These are phyloP conservation scores for Phalera bucephala DNA, from an alignment of 2,888 invertebrate genomes.

Conservation along the genomic window DNA sequence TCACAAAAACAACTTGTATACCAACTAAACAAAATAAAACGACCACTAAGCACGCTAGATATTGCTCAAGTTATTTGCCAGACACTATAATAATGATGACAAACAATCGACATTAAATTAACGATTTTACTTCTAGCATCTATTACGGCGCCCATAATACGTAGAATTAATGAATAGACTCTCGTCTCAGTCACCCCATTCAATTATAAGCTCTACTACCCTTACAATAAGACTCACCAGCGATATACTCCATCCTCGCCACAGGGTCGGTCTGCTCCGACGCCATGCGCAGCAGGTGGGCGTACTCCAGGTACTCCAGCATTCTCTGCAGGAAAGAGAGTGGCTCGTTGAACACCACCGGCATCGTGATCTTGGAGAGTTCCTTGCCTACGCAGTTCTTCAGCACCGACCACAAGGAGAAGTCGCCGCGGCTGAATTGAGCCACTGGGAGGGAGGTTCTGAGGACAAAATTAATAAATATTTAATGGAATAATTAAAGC, in stretches of 20 bases:
- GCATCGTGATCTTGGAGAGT: slow-evolving; percentile 98
- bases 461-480: slow-evolving; percentile 37
- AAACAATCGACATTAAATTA: too few relatives aligned
- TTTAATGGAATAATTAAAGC: too few relatives aligned
- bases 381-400: slow-evolving; percentile 97
- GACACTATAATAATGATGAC: too few relatives aligned
- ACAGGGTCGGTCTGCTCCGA: slow-evolving; percentile 90
- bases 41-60: too few relatives aligned
- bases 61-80: too few relatives aligned
- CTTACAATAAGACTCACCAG: slow-evolving; percentile 80
- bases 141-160: too few relatives aligned
- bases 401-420: slow-evolving; percentile 94
- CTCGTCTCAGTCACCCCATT: too few relatives aligned
- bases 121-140: too few relatives aligned
- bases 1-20: too few relatives aligned
- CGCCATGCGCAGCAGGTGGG: slow-evolving; percentile 88
- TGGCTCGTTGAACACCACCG: slow-evolving; percentile 98
- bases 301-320: slow-evolving; percentile 97
- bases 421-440: slow-evolving; percentile 90
- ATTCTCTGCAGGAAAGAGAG: slow-evolving; percentile 96
- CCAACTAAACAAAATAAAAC: too few relatives aligned
- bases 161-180: too few relatives aligned
- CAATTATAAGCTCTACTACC: too few relatives aligned
- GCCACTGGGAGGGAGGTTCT: slow-evolving; percentile 88
- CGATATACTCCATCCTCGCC: slow-evolving; percentile 90